Conservation (phyloP, 2,797 vertebrate species). For the Sebastes flavidus region DNA sequence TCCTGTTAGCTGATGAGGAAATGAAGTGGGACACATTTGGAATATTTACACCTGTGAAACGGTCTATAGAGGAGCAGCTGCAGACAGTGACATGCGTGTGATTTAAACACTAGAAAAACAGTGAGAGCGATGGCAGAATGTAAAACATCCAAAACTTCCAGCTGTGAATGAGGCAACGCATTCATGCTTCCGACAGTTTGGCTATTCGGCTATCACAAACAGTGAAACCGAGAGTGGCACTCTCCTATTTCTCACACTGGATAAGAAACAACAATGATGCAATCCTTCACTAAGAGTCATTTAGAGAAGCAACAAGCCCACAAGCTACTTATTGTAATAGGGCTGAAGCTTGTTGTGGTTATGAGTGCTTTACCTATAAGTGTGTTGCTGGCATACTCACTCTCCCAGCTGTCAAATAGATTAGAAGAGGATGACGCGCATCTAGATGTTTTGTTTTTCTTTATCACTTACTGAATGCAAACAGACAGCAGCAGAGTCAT, state of each 20-base stretch:
- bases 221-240: constrained; percentile 13
- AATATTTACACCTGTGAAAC: no score
- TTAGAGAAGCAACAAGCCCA: constrained; percentile 16
- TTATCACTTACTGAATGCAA: constrained; percentile 23
- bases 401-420: constrained; percentile 25
- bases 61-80: background rate
- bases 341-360: constrained; percentile 23
- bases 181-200: background rate
- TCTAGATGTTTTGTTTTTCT: constrained; percentile 36
- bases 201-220: background rate
- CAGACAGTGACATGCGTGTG: background rate
- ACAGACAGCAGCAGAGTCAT: constrained; percentile 7
- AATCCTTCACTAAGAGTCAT: constrained; percentile 1
- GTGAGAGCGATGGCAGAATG: background rate
- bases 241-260: constrained; percentile 31
- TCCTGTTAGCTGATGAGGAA: no score
- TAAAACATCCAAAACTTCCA: constrained; percentile 26
- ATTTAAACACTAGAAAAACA: background rate
- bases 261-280: constrained; percentile 38
- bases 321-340: constrained; percentile 43
- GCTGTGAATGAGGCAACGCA: constrained; percentile 10
- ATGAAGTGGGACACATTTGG: no score
- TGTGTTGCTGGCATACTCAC: constrained; percentile 44
- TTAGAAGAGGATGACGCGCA: constrained; percentile 3
- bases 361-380: constrained; percentile 36